Evolutionary conservation across 2,797 vertebrate genomes (phyloP).

Genomic region (Linurgus olivaceus): DNA sequence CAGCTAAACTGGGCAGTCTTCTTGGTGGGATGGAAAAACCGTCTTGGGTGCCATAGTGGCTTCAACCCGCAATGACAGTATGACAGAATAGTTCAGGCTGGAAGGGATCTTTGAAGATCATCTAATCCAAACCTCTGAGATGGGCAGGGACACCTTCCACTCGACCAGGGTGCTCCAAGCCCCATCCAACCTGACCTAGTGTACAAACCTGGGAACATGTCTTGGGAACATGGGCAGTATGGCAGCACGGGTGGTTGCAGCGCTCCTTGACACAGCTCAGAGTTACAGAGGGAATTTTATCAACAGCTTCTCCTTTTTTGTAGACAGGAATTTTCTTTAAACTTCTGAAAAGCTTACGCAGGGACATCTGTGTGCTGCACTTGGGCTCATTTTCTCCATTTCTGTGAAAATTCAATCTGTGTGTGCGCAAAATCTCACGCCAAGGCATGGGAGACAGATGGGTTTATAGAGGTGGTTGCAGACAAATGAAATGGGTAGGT

Average conservation of each 20-base stretch:
- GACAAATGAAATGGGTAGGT: background rate
- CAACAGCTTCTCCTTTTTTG: background rate
- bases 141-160: background rate
- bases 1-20: background rate
- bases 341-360: background rate
- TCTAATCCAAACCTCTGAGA: background rate
- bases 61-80: background rate
- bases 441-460: background rate
- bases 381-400: background rate
- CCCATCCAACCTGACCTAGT: background rate
- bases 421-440: background rate
- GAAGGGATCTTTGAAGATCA: background rate
- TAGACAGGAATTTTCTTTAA: background rate
- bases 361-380: background rate
- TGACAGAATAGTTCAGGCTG: background rate
- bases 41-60: rapidly evolving
- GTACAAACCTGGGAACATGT: rapidly evolving
- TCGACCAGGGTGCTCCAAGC: background rate
- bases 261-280: background rate
- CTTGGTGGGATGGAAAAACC: background rate
- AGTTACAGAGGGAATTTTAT: background rate
- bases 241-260: background rate
- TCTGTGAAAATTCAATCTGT: background rate
- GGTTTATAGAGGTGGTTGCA: background rate
- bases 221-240: rapidly evolving